A percentile compares a stretch with the other conserved stretches of the same genome.
Conservation (phyloP, 2,888 invertebrate species). For the Aproaerema taeniolella region DNA sequence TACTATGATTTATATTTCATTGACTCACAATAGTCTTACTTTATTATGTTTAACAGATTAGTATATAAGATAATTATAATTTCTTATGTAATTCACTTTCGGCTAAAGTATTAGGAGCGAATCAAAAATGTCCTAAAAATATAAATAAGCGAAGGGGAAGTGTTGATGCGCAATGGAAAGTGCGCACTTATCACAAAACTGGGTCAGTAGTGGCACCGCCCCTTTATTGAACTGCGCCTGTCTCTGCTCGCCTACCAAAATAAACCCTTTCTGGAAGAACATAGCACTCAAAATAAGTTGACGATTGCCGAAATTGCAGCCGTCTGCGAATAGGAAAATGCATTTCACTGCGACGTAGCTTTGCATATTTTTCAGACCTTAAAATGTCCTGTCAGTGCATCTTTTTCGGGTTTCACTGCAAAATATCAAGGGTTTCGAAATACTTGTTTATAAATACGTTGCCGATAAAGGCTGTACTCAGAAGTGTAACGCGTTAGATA, state of each 20-base stretch:
- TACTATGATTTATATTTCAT: too few species aligned
- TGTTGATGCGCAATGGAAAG: conserved; percentile 67
- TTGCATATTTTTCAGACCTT: conserved; percentile 46
- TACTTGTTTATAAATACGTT: background rate
- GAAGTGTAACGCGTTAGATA: background rate
- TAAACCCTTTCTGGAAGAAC: conserved; percentile 45
- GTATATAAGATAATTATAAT: background rate
- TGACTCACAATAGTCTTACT: too few species aligned
- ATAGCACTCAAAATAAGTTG: conserved; percentile 44
- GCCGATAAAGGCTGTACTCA: background rate
- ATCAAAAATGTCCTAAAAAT: conserved; percentile 33
- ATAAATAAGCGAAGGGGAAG: conserved; percentile 62
- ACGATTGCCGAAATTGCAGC: conserved; percentile 34
- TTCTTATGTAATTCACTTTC: conserved; percentile 1
- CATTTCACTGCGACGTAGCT: conserved; percentile 39
- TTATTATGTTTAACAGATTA: too few species aligned
- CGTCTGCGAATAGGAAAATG: conserved; percentile 48
- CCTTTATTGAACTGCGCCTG: conserved; percentile 68
- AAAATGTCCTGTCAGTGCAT: conserved; percentile 19
- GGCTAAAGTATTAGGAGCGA: conserved; percentile 1
- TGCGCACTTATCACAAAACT: conserved; percentile 72
- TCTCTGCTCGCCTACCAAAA: conserved; percentile 41
- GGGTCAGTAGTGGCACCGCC: conserved; percentile 75
- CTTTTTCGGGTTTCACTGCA: background rate
- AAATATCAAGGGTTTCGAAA: background rate